phyloP scores from a whole-genome alignment of 2,888 invertebrate genomes.

The Epistrophe grossulariae region DNA sequence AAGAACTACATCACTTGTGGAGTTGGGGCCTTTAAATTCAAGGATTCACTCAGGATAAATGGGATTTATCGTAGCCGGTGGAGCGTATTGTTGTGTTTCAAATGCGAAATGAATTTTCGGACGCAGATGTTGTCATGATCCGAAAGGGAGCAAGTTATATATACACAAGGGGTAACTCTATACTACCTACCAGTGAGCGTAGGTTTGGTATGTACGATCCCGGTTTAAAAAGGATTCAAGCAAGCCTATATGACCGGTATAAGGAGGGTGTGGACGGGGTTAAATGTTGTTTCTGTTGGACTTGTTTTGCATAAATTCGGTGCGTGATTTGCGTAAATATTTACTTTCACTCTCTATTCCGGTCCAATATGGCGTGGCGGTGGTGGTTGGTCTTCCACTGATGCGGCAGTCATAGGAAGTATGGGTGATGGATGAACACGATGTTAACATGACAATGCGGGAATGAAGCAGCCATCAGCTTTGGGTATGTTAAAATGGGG shows the following conservation, averaged over 20 bases:
- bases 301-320: conserved; percentile 67
- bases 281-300: conserved; percentile 49
- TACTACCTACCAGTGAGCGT: neutral
- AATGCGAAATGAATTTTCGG: conserved; percentile 66
- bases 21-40: conserved; percentile 29
- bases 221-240: conserved; percentile 20
- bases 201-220: neutral
- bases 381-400: conserved; percentile 2
- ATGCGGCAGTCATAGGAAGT: conserved; percentile 23
- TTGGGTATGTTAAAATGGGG: conserved; percentile 53
- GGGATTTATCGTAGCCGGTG: conserved; percentile 57
- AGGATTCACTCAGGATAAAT: conserved; percentile 30
- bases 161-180: conserved; percentile 16
- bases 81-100: conserved; percentile 55
- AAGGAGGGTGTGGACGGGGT: neutral
- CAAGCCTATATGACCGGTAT: neutral
- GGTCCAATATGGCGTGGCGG: conserved; percentile 1
- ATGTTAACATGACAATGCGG: conserved; percentile 70
- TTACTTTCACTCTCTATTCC: conserved; percentile 42
- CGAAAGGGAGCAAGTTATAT: neutral
- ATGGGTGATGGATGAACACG: conserved; percentile 63
- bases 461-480: conserved; percentile 51
- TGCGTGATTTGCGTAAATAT: conserved; percentile 73
- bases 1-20: conserved; percentile 64
- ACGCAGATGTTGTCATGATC: conserved; percentile 64